These are phyloP conservation scores for Ctenoplectra terminalis DNA, from an alignment of 1,140 invertebrate genomes.

Conservation along the genomic window DNA sequence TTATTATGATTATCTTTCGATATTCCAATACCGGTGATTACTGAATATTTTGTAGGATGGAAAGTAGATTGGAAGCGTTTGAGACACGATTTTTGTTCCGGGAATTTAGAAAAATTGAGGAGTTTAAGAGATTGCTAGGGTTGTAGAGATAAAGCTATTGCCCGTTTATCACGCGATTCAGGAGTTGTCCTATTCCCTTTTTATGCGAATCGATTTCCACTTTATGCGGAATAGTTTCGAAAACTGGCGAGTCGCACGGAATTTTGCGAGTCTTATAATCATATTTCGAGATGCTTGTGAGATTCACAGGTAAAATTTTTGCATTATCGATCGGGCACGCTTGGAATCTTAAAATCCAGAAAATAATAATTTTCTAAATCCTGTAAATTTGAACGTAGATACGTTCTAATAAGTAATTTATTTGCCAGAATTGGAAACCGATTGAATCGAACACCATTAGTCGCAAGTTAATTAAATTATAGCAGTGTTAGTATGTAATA, in stretches of 20 bases:
- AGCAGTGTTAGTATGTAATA: slow-evolving; percentile 28
- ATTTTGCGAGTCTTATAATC: slow-evolving; percentile 43
- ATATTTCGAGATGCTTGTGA: slow-evolving; percentile 23
- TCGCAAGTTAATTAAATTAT: slow-evolving; percentile 20
- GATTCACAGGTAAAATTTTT: background rate
- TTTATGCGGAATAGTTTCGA: slow-evolving; percentile 30
- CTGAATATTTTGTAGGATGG: background rate
- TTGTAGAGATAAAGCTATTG: slow-evolving; percentile 25
- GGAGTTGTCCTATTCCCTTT: slow-evolving; percentile 47
- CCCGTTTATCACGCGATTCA: slow-evolving; percentile 50
- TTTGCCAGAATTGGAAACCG: slow-evolving; percentile 3
- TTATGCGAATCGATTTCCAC: slow-evolving; percentile 48
- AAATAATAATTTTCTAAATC: no score
- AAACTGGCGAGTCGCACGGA: slow-evolving; percentile 17
- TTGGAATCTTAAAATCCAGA: background rate
- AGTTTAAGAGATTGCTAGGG: slow-evolving; percentile 22
- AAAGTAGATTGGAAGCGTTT: no score
- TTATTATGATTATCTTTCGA: no score
- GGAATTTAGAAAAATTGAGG: slow-evolving; percentile 11
- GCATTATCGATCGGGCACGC: background rate
- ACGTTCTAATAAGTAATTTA: slow-evolving; percentile 6
- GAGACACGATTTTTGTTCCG: slow-evolving; percentile 8
- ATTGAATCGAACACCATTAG: slow-evolving; percentile 20
- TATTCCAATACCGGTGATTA: no score
- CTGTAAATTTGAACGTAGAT: no score